phyloP scores from a whole-genome alignment of 2,113 vertebrate genomes.

The Cyprinus carpio region DNA sequence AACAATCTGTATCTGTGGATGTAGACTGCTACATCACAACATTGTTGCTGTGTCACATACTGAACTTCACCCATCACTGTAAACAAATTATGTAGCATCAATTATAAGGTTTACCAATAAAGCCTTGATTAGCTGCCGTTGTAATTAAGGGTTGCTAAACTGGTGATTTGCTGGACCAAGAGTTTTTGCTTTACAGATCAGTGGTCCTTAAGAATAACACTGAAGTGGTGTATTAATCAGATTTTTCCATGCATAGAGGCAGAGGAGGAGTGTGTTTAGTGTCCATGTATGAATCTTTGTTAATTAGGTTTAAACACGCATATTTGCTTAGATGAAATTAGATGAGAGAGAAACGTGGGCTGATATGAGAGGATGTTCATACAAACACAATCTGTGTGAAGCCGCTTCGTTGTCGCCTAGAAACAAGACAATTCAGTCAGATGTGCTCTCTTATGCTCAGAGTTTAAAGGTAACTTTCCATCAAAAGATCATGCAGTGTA shows the following conservation, averaged over 20 bases:
- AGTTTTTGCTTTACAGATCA: slow-evolving; percentile 61
- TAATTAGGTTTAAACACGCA: slow-evolving; percentile 62
- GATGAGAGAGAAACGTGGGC: slow-evolving; percentile 18
- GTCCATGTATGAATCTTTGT: slow-evolving; percentile 59
- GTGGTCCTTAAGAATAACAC: slow-evolving; percentile 49
- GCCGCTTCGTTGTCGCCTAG: slow-evolving; percentile 10
- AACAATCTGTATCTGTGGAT: background rate
- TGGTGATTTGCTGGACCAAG: slow-evolving; percentile 63
- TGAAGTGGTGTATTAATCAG: slow-evolving; percentile 62
- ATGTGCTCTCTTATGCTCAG: background rate
- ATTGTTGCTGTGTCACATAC: slow-evolving; percentile 18
- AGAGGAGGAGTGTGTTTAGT: slow-evolving; percentile 45
- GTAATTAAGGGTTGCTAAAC: slow-evolving; percentile 66
- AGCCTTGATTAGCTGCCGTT: slow-evolving; percentile 68
- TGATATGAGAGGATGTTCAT: slow-evolving; percentile 39
- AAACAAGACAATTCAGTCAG: slow-evolving; percentile 17
- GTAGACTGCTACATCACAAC: background rate
- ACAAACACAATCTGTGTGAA: slow-evolving; percentile 19
- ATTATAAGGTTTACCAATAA: slow-evolving; percentile 27
- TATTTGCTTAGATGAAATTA: slow-evolving; percentile 52
- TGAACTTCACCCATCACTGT: background rate
- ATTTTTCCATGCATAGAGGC: slow-evolving; percentile 53
- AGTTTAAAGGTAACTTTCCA: slow-evolving; percentile 16
- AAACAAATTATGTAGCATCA: slow-evolving; percentile 52
- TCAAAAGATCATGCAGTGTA: background rate